phyloP scores from a whole-genome alignment of 2,113 vertebrate genomes.

The Scopus umbretta region DNA sequence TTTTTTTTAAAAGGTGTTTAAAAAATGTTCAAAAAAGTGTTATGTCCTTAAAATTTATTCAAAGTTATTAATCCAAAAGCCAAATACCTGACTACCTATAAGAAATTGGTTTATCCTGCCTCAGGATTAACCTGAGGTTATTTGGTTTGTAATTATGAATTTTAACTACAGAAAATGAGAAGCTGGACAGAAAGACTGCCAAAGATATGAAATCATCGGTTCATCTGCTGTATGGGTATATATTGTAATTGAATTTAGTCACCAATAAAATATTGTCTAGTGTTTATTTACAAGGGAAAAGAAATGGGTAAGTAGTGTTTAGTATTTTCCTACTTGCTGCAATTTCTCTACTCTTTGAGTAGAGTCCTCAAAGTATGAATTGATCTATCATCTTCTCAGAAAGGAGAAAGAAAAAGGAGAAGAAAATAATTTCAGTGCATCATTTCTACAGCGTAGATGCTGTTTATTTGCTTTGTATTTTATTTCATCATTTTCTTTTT shows the following conservation, averaged over 20 bases:
- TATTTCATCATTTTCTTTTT: not conserved
- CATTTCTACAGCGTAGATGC: not conserved
- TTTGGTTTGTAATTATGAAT: not conserved
- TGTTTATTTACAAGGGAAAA: not conserved
- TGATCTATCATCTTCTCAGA: not conserved
- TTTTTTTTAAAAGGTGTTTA: no score
- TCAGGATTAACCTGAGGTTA: not conserved
- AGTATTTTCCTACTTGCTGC: not conserved
- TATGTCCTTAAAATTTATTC: not conserved
- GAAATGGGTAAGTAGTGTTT: not conserved
- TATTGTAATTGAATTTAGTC: not conserved
- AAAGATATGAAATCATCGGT: not conserved
- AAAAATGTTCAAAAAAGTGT: no score
- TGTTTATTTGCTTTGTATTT: not conserved
- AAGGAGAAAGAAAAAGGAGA: not conserved
- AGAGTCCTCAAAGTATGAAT: not conserved
- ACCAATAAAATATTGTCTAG: not conserved
- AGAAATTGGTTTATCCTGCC: not conserved
- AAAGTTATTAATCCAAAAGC: not conserved
- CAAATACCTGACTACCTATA: not conserved
- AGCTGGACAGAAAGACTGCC: not conserved
- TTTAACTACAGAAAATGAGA: not conserved
- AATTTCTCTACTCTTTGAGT: not conserved
- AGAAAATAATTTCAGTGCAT: not conserved
- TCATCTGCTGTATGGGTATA: not conserved